Evolutionary conservation across 2,113 vertebrate species (phyloP).

Genomic region (Odontesthes bonariensis): DNA sequence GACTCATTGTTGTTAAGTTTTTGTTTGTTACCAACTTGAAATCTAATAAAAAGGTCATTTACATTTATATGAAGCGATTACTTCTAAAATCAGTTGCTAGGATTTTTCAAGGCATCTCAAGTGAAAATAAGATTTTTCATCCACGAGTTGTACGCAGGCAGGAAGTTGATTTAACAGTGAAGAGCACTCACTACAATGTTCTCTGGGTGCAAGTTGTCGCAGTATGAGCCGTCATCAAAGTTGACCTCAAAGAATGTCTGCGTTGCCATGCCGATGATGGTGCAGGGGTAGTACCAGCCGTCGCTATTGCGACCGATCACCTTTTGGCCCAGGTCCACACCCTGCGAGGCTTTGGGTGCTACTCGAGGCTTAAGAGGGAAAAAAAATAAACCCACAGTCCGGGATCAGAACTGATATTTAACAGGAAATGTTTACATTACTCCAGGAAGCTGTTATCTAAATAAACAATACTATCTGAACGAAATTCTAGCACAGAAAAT

Average conservation of each 20-base stretch:
- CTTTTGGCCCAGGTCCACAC: constrained; percentile 87
- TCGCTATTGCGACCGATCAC: constrained; percentile 93
- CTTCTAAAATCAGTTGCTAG: constrained; percentile 17
- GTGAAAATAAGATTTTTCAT: not conserved
- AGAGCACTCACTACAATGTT: constrained; percentile 88
- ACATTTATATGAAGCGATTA: constrained; percentile 3
- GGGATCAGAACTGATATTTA: not conserved
- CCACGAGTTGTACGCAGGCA: not conserved
- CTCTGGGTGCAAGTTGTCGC: constrained; percentile 95
- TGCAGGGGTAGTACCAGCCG: constrained; percentile 91
- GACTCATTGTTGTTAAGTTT: constrained; percentile 9
- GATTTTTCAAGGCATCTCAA: not conserved
- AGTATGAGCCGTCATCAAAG: constrained; percentile 96
- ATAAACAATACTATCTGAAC: too few relatives aligned
- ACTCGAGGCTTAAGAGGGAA: constrained; percentile 40
- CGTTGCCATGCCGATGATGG: constrained; percentile 88
- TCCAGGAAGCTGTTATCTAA: too few relatives aligned
- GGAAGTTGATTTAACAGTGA: not conserved
- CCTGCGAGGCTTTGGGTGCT: constrained; percentile 67
- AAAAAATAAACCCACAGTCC: too few relatives aligned
- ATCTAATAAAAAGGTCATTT: constrained; percentile 12
- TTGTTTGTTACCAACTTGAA: not conserved
- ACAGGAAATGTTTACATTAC: not conserved
- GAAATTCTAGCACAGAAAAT: too few relatives aligned
- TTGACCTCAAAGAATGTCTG: constrained; percentile 96